These are phyloP conservation scores for Antheraea assamensis DNA, from an alignment of 2,888 invertebrate species.

Conservation along the genomic window DNA sequence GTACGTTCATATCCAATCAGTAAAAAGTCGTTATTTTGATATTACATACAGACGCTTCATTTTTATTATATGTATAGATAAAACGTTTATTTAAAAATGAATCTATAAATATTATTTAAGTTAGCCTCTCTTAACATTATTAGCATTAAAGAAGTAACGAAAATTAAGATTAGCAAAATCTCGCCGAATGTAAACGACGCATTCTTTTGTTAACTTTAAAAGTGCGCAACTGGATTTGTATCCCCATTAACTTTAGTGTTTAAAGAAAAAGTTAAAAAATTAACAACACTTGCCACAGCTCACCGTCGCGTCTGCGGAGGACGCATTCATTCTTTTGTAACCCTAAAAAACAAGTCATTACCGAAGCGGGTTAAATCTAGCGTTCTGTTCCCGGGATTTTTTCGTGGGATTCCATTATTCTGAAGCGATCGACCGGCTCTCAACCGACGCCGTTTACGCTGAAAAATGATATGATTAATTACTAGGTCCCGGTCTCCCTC, in stretches of 20 bases:
- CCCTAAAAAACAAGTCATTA: conserved; percentile 82
- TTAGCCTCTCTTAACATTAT: neutral
- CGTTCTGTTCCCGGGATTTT: conserved; percentile 70
- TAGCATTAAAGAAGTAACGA: neutral
- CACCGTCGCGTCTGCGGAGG: conserved; percentile 75
- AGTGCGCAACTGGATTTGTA: conserved; percentile 50
- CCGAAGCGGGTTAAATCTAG: conserved; percentile 75
- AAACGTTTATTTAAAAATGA: neutral
- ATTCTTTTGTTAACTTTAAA: conserved; percentile 41
- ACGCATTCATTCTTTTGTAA: conserved; percentile 79
- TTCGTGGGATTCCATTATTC: conserved; percentile 75
- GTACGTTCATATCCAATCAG: too few species aligned
- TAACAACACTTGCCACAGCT: conserved; percentile 65
- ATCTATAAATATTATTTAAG: neutral
- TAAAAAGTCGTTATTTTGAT: too few species aligned
- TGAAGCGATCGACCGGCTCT: conserved; percentile 66
- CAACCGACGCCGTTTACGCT: conserved; percentile 71
- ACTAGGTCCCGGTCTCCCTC: conserved; percentile 71
- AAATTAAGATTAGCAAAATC: neutral
- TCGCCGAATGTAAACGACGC: neutral
- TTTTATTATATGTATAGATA: too few species aligned
- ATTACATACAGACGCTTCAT: too few species aligned
- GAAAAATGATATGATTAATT: conserved; percentile 82
- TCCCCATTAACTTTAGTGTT: conserved; percentile 61
- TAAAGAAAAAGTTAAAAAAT: conserved; percentile 64